Percentiles rank a stretch among this genome's conserved stretches.
These are phyloP conservation scores for Sebastes dallii DNA, from an alignment of 2,797 vertebrate genomes.

Conservation along the genomic window DNA sequence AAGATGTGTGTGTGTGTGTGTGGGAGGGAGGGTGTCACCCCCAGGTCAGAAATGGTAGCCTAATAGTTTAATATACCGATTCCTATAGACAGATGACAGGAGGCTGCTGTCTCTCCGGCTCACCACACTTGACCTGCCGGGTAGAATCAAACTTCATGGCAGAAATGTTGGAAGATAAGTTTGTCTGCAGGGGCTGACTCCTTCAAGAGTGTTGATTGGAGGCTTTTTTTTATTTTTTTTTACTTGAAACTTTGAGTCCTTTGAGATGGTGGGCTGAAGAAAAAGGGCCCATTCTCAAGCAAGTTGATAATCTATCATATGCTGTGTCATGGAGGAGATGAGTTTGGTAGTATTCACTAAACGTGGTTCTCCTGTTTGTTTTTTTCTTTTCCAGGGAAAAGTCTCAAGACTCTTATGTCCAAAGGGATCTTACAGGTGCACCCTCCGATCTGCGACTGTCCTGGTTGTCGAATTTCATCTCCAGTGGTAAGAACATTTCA, in stretches of 20 bases:
- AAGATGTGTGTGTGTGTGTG: slow-evolving; percentile 35
- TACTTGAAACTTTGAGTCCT: background rate
- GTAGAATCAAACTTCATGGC: slow-evolving; percentile 1
- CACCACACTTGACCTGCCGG: slow-evolving; percentile 5
- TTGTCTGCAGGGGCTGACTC: background rate
- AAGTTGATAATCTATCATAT: background rate
- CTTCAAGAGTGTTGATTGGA: background rate
- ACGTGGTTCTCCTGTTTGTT: slow-evolving; percentile 13
- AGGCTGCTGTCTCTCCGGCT: slow-evolving; percentile 49
- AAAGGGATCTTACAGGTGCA: slow-evolving; percentile 99
- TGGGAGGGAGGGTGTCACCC: slow-evolving; percentile 37
- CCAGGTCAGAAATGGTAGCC: slow-evolving; percentile 51
- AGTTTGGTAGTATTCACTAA: slow-evolving; percentile 19
- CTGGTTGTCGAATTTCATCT: slow-evolving; percentile 98
- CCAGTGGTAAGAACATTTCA: slow-evolving; percentile 94
- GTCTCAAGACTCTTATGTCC: slow-evolving; percentile 99
- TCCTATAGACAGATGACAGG: slow-evolving; percentile 63
- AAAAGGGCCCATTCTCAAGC: background rate
- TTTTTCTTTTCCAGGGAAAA: slow-evolving; percentile 88
- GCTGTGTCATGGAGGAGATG: slow-evolving; percentile 4
- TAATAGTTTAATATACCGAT: slow-evolving; percentile 61
- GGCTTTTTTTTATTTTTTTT: background rate
- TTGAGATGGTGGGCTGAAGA: background rate
- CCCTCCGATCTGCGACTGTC: slow-evolving; percentile 99
- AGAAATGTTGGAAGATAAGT: background rate